Base-by-base conservation (phyloP, 2,888 invertebrate genomes). In the Clepsis dumicolana region DNA sequence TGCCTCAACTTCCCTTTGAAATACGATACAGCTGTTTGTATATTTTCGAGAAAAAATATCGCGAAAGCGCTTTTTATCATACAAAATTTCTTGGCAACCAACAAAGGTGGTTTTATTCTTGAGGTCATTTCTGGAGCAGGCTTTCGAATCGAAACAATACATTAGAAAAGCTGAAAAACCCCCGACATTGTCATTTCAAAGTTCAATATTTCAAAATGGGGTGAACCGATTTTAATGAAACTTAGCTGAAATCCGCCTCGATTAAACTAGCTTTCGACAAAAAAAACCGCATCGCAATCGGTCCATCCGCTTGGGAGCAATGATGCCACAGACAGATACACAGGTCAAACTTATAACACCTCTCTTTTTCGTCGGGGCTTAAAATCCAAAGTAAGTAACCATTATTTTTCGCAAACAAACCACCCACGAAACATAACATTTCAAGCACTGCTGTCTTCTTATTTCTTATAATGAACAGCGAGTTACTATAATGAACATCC, bases 21-120 rank as follows among this genome's bases (percentile, higher is more conserved):
- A 67, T 67, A 62, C 66, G 62, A 67, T 67, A 62, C 27, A 27
- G 48, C 66, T 56, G 54, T 67, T 66, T 65, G 60, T 62, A 62
- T 54, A 48, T 59, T 56, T 62, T 56, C 44, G 29, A 50, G 50
- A 50, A 62, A 38, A 48, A 57, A 66, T 66, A 56, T 38, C 38
- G 35, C 66, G 32, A 62, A 66, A 62, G 54, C 50, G 38, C 24
- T 52, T 56, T 62, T 62, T 66, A 48, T 66, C 61, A 48, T 44
- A 44, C 35, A 24, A 62, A 48, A 66, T 35, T 27, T 66, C 61
- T 48, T 44, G 18, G 14, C 35, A 52, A 52, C 48, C 24, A 61
- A 52, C 53, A 66, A 66, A 54, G 35, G 44, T 2, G 60, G 10
- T 29, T n/a, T 54, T 48, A 52, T 29, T 62, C 35, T 62, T 57